Base-by-base conservation (phyloP, 2,888 invertebrate genomes). In the Nomada ferruginata region DNA sequence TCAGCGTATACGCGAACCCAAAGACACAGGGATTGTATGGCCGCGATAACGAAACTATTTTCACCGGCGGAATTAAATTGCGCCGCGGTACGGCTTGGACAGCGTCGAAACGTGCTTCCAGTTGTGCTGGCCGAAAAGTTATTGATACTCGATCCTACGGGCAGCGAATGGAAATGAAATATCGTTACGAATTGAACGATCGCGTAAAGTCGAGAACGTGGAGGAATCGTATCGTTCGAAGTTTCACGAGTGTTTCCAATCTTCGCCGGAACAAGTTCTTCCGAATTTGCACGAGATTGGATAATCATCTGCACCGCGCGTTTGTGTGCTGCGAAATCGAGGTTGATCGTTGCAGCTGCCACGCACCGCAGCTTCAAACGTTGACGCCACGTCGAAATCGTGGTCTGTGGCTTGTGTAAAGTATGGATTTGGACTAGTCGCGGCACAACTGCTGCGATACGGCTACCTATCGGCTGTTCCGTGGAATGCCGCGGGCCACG, bases 401-500 rank as follows among this genome's bases (percentile, higher is more conserved):
- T 36, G 55, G 68, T 55, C 66, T 52, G 55, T 7, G 23, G 74
- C 83, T 71, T 79, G 83, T 86, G 83, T 83, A 85, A 86, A 86
- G 86, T 87, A 86, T 87, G 86, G 79, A 85, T 83, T 76, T 23
- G 79, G 59, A 73, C 76, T 50, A 75, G 69, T 83, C 73, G 76
- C 26, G 65, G 72, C 61, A 64, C 23, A 69, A 44, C 70, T 65
- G n/a, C 73, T 44, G 76, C 53, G 76, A 82, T 83, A 78, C 83
- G 70, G 77, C 73, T 77, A 85, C 82, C 87, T 85, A 86, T 86
- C 87, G 87, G 72, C 59, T 66, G 63, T 82, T 83, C 80, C 85
- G 89, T 80, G 77, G 83, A 81, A 77, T 53, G 79, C 87, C 85
- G 89, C 87, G 84, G 76, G 87, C 81, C 63, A 85, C 83, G 87